These are phyloP conservation scores for Styela clava DNA, from an alignment of 23 tunicate species.

Conservation along the genomic window DNA sequence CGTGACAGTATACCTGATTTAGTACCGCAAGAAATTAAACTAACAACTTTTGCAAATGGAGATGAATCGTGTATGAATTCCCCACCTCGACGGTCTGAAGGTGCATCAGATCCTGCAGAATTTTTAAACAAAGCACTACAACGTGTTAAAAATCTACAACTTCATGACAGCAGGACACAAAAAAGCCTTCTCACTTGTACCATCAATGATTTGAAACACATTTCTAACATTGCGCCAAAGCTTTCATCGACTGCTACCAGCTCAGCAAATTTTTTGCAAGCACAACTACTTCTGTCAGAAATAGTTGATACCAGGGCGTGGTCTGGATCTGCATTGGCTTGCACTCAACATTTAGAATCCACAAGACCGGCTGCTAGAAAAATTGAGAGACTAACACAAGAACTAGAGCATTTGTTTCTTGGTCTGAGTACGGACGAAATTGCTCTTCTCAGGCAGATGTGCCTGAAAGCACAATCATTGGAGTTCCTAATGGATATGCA, in stretches of 20 bases:
- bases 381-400: slow-evolving; percentile 68
- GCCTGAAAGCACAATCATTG: slow-evolving; percentile 82
- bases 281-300: slow-evolving; percentile 77
- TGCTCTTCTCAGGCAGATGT: slow-evolving; percentile 52
- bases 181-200: slow-evolving; percentile 52
- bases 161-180: slow-evolving; percentile 41
- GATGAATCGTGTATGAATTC: slow-evolving; percentile 48
- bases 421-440: slow-evolving; percentile 78
- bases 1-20: slow-evolving; percentile 88
- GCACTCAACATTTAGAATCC: slow-evolving; percentile 61
- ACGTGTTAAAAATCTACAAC: slow-evolving; percentile 52
- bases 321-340: slow-evolving; percentile 50
- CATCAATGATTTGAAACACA: slow-evolving; percentile 67
- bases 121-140: slow-evolving; percentile 52
- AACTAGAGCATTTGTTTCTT: slow-evolving; percentile 76
- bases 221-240: slow-evolving; percentile 52
- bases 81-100: slow-evolving; percentile 28
- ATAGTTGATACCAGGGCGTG: slow-evolving; percentile 60
- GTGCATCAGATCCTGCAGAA: slow-evolving; percentile 32
- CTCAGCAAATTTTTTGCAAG: slow-evolving; percentile 79
- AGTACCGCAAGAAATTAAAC: slow-evolving; percentile 84
- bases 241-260: slow-evolving; percentile 83
- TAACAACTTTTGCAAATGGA: slow-evolving; percentile 60
- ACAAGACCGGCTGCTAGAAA: slow-evolving; percentile 69
- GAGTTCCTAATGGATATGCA: slow-evolving; percentile 78